phyloP scores from a whole-genome alignment of 2,888 invertebrate species.

The Tetragonula carbonaria region DNA sequence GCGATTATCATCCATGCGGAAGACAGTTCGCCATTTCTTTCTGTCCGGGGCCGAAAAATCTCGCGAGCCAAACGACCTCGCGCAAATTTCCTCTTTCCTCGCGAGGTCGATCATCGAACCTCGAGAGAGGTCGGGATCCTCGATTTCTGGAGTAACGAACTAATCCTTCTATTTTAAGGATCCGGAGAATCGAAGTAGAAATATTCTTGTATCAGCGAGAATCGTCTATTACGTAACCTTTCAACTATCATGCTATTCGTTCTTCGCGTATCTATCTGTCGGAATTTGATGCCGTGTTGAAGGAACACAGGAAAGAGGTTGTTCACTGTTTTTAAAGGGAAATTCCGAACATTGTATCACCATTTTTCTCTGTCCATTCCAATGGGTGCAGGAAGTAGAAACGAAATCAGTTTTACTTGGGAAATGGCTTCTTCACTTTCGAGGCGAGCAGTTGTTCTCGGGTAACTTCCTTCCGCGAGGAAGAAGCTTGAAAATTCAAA shows the following conservation, averaged over 20 bases:
- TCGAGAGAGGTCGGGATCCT: neutral
- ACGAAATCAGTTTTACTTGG: neutral
- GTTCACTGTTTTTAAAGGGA: neutral
- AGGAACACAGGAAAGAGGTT: neutral
- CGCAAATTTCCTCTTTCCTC: constrained; percentile 2
- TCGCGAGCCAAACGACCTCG: neutral
- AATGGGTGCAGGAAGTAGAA: neutral
- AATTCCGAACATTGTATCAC: neutral
- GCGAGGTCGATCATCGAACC: constrained; percentile 7
- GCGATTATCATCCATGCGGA: constrained; percentile 33
- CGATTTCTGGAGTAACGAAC: neutral
- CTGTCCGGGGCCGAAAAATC: neutral
- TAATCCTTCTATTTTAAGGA: neutral
- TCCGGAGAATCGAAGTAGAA: neutral
- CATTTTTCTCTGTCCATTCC: neutral
- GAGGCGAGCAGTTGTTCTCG: neutral
- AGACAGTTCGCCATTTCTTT: constrained; percentile 9
- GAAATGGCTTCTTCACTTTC: constrained; percentile 16
- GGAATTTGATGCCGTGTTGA: neutral
- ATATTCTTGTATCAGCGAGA: neutral
- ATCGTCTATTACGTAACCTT: neutral
- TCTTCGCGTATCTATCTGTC: neutral
- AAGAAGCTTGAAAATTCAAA: neutral
- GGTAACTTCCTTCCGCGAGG: neutral
- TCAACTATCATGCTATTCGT: neutral